These are phyloP conservation scores for Stenopsyche tienmushanensis DNA, from an alignment of 1,140 invertebrate genomes.

Conservation along the genomic window DNA sequence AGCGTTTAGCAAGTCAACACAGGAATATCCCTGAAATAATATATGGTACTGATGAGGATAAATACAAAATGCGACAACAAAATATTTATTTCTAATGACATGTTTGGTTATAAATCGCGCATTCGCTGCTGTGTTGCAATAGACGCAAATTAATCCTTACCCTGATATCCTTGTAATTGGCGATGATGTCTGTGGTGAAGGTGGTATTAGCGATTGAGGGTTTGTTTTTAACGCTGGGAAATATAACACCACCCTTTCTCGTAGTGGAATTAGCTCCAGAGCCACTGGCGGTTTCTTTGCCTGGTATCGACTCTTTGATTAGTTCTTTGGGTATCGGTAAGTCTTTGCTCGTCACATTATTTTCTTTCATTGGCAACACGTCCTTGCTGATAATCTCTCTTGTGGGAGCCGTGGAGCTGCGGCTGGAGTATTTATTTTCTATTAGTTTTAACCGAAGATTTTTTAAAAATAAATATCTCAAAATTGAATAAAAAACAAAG, in stretches of 20 bases:
- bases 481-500: no score
- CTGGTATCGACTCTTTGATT: constrained; percentile 33
- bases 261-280: constrained; percentile 44
- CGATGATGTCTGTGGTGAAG: constrained; percentile 70
- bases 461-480: no score
- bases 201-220: constrained; percentile 79
- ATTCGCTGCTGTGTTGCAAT: no score
- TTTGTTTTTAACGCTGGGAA: constrained; percentile 88
- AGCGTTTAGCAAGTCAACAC: constrained; percentile 77
- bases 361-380: constrained; percentile 3
- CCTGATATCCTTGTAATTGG: constrained; percentile 78
- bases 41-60: no score
- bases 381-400: neutral
- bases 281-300: constrained; percentile 40
- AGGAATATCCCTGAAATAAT: constrained; percentile 83
- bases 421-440: neutral
- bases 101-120: no score
- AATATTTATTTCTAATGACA: no score
- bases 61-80: no score
- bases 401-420: neutral
- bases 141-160: no score
- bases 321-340: neutral
- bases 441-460: neutral
- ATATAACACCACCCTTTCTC: constrained; percentile 79
- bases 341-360: neutral